Conservation (phyloP, 2,113 vertebrate genomes). For the Girardinichthys multiradiatus region DNA sequence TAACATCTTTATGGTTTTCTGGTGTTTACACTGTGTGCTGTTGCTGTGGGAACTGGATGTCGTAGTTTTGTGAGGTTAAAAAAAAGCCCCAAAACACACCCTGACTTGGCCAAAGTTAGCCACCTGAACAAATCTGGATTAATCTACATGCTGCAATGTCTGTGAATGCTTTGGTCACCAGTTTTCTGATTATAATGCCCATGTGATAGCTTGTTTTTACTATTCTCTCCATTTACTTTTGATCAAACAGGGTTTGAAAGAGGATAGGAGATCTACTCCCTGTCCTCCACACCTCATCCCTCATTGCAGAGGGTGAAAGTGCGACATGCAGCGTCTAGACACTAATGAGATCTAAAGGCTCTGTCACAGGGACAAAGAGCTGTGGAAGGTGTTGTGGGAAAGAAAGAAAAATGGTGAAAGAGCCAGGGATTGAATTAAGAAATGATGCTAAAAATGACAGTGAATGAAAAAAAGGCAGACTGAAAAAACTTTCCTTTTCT, state of each 20-base stretch:
- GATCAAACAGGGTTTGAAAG: neutral
- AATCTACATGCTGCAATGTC: no score
- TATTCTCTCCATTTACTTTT: neutral
- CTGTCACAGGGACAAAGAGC: slow-evolving; percentile 3
- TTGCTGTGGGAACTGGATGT: slow-evolving; percentile 39
- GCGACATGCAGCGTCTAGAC: slow-evolving; percentile 35
- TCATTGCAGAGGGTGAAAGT: slow-evolving; percentile 17
- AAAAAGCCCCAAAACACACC: neutral
- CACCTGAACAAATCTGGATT: neutral
- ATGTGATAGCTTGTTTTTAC: neutral
- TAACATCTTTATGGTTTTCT: neutral
- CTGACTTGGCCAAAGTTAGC: neutral
- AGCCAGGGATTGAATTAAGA: neutral
- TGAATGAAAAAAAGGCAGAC: neutral
- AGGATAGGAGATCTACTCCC: neutral
- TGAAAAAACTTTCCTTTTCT: no score
- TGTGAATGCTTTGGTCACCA: neutral
- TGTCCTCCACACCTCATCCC: slow-evolving; percentile 22
- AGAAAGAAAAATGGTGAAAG: slow-evolving; percentile 2
- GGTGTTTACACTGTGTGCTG: slow-evolving; percentile 33
- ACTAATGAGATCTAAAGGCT: slow-evolving; percentile 59
- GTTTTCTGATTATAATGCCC: neutral
- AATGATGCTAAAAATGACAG: neutral
- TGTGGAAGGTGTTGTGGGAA: slow-evolving; percentile 17
- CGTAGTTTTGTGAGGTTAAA: slow-evolving; percentile 10